Conservation (phyloP, 1,140 invertebrate genomes). For the Ceratitis capitata region DNA sequence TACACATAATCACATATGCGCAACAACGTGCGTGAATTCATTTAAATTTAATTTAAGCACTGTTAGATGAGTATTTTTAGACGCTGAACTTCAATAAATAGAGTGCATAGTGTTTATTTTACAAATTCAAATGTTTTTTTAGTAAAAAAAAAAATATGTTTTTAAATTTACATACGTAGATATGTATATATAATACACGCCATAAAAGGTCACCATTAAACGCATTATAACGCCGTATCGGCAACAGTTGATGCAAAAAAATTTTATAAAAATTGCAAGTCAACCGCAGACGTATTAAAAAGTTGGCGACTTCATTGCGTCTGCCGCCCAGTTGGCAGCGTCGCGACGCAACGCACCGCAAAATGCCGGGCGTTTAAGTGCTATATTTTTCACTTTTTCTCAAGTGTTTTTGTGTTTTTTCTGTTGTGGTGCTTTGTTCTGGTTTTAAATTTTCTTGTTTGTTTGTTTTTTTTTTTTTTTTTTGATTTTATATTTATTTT, state of each 20-base stretch:
- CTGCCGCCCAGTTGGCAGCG: neutral
- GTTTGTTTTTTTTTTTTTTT: neutral
- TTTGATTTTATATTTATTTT: neutral
- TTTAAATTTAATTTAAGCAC: neutral
- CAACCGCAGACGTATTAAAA: conserved; percentile 3
- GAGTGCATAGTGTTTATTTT: neutral
- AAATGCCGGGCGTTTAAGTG: neutral
- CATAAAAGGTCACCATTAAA: neutral
- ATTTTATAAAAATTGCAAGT: neutral
- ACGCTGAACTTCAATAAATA: neutral
- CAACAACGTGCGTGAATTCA: neutral
- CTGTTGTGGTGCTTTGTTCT: neutral
- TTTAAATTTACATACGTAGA: neutral
- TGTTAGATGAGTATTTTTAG: neutral
- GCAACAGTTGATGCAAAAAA: neutral
- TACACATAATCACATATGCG: neutral
- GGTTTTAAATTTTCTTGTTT: neutral
- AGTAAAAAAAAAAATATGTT: neutral
- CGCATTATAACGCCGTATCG: neutral
- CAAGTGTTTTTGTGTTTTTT: neutral
- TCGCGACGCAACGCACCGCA: too few relatives aligned
- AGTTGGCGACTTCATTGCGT: neutral
- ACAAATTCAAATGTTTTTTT: neutral
- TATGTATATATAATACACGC: neutral
- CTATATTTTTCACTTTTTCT: conserved; percentile 17